Evolutionary conservation across 2,797 vertebrate species (phyloP), one percentile per base, ranked within the genome.

Genomic region (Masticophis lateralis): DNA sequence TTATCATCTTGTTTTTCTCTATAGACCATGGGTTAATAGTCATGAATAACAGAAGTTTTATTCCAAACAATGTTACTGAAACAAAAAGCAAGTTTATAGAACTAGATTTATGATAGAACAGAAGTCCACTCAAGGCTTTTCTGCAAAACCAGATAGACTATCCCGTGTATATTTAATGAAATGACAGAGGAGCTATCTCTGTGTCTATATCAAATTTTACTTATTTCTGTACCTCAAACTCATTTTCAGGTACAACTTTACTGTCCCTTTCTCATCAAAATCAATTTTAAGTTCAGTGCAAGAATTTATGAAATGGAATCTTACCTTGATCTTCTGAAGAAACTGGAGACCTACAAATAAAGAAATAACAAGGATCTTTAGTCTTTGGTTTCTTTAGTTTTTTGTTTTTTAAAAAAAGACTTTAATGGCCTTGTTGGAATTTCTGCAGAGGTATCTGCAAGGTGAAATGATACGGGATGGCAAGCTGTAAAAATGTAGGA

Each of bases 321-420:
- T 98, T 98, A 98, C 98, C 98, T 97, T 98, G 97, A 96, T 98
- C 98, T 97, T 98, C 98, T 93, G 97, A 97, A 96, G 98, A 98
- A 47, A 97, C 96, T 0, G 98, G 98, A 92, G 98, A 98, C 96
- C 98, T 98, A 96, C 92, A 98, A 93, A 97, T 56, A 95, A 97
- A 95, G 96, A 98, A 96, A 97, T 92, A 63, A 92, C 91, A 93
- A 94, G 98, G 95, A 98, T 93, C 3, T 18, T 56, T 57, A 56
- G 25, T 55, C 3, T 59, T 59, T 28, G 95, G 56, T 59, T 57
- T 37, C 25, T 91, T 79, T 91, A 43, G 27, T 63, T 59, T 86
- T 1, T 14, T 53, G 9, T 53, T 53, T 16, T 69, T 92, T 94
- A 86, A 93, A 92, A 11, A 6, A 14, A 37, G 92, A 28, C 2